Conservation (phyloP, 1,140 invertebrate species). For the Drosophila nigromelanica region DNA sequence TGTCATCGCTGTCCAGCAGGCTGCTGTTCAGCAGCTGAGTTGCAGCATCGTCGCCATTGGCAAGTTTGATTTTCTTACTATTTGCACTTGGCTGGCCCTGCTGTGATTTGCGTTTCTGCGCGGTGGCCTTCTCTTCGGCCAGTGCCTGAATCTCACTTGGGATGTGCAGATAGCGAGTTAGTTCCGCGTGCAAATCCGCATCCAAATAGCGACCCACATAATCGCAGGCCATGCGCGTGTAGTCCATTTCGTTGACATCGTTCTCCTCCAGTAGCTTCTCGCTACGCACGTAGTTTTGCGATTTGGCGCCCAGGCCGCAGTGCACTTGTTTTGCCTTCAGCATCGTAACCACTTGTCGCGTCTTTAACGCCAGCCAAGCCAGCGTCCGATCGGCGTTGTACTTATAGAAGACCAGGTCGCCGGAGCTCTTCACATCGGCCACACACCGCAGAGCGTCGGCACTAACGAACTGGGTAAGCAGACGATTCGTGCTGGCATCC, state of each 20-base stretch:
- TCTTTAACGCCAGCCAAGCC: slow-evolving; percentile 89
- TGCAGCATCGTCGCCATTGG: slow-evolving; percentile 30
- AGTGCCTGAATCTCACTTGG: slow-evolving; percentile 71
- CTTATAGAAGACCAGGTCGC: slow-evolving; percentile 89
- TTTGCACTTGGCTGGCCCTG: slow-evolving; percentile 38
- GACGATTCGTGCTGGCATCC: slow-evolving; percentile 42
- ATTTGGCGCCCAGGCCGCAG: slow-evolving; percentile 87
- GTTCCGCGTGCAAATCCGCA: slow-evolving; percentile 60
- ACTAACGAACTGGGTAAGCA: slow-evolving; percentile 57
- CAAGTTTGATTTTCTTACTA: slow-evolving; percentile 71
- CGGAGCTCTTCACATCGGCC: slow-evolving; percentile 82
- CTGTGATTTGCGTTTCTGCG: slow-evolving; percentile 72
- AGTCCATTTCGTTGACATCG: slow-evolving; percentile 71
- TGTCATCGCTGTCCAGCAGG: slow-evolving; percentile 58
- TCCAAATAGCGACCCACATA: slow-evolving; percentile 73
- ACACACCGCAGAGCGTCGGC: slow-evolving; percentile 49
- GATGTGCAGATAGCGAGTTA: slow-evolving; percentile 60
- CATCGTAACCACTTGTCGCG: slow-evolving; percentile 86
- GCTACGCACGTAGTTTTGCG: slow-evolving; percentile 89
- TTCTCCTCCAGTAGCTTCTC: slow-evolving; percentile 85
- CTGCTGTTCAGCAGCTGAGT: slow-evolving; percentile 53
- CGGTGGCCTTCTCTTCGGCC: slow-evolving; percentile 57
- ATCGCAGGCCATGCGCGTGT: slow-evolving; percentile 72
- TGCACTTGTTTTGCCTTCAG: slow-evolving; percentile 89
- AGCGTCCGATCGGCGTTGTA: slow-evolving; percentile 91